A percentile compares a stretch with the other conserved stretches of the same genome.
These are phyloP conservation scores for Brassicogethes aeneus DNA, from an alignment of 2,888 invertebrate species.

Conservation along the genomic window DNA sequence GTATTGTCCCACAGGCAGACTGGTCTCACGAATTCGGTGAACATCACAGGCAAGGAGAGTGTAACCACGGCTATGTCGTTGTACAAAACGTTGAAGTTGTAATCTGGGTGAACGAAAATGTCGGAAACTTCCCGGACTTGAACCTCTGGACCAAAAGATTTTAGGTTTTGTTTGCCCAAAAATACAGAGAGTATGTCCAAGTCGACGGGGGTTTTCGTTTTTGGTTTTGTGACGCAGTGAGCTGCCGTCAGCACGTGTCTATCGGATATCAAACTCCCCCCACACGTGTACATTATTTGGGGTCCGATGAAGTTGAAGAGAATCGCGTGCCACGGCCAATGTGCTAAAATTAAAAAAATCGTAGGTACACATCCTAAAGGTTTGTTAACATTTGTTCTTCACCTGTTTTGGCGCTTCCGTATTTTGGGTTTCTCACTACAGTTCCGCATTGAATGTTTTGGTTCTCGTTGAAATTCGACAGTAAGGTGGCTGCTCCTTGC, in stretches of 20 bases:
- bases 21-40: conserved; percentile 35
- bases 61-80: conserved; percentile 35
- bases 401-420: conserved; percentile 47
- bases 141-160: conserved; percentile 38
- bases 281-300: conserved; percentile 35
- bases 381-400: no score
- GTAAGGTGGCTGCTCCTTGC: background rate
- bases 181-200: conserved; percentile 31
- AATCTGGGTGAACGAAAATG: conserved; percentile 32
- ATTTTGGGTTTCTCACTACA: conserved; percentile 46
- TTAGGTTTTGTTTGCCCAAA: conserved; percentile 25
- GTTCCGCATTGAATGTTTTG: conserved; percentile 33
- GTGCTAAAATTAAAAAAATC: conserved; percentile 39
- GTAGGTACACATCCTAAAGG: background rate
- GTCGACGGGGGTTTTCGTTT: conserved; percentile 21
- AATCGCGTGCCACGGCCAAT: conserved; percentile 62
- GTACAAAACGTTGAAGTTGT: conserved; percentile 28
- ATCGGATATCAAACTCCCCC: conserved; percentile 30
- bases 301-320: conserved; percentile 46
- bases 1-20: conserved; percentile 36
- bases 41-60: conserved; percentile 23
- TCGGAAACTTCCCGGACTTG: conserved; percentile 38
- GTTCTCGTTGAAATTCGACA: background rate
- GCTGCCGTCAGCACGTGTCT: conserved; percentile 33
- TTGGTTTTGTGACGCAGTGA: conserved; percentile 33